Evolutionary conservation across 2,797 vertebrate species (phyloP).

Genomic region (Microcaecilia unicolor): DNA sequence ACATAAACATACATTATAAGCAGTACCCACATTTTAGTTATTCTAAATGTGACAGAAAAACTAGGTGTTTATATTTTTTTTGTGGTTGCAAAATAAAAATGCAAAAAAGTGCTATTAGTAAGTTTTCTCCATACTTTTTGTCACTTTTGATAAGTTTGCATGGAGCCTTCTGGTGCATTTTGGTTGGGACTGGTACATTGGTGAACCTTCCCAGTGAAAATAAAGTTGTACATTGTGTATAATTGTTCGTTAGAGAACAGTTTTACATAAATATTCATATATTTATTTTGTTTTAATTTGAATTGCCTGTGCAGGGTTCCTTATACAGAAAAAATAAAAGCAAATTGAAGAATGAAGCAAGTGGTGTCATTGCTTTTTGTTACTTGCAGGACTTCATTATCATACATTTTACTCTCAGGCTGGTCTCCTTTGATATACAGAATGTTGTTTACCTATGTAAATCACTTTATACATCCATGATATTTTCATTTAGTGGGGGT

Average conservation of each 20-base stretch:
- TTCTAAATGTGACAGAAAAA: conserved; percentile 56
- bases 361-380: too few relatives aligned
- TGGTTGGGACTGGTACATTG: conserved; percentile 72
- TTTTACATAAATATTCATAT: conserved; percentile 94
- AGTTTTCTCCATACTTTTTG: conserved; percentile 48
- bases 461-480: too few relatives aligned
- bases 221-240: conserved; percentile 95
- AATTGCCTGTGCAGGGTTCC: conserved; percentile 77
- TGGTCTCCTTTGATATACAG: too few relatives aligned
- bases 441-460: too few relatives aligned
- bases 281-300: conserved; percentile 97
- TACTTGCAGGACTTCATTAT: too few relatives aligned
- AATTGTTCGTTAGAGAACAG: conserved; percentile 90
- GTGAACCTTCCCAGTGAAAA: conserved; percentile 58
- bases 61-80: conserved; percentile 70
- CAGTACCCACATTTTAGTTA: conserved; percentile 63
- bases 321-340: conserved; percentile 73
- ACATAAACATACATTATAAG: conserved; percentile 43
- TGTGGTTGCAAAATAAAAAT: conserved; percentile 67
- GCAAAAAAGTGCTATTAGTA: conserved; percentile 47
- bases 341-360: conserved; percentile 32
- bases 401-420: too few relatives aligned
- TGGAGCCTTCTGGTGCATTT: conserved; percentile 70
- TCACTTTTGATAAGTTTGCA: conserved; percentile 73
- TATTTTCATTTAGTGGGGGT: too few relatives aligned